A percentile compares a stretch with the other conserved stretches of the same genome.
Evolutionary conservation across 2,113 vertebrate genomes (phyloP).

Genomic region (Etia nguti): DNA sequence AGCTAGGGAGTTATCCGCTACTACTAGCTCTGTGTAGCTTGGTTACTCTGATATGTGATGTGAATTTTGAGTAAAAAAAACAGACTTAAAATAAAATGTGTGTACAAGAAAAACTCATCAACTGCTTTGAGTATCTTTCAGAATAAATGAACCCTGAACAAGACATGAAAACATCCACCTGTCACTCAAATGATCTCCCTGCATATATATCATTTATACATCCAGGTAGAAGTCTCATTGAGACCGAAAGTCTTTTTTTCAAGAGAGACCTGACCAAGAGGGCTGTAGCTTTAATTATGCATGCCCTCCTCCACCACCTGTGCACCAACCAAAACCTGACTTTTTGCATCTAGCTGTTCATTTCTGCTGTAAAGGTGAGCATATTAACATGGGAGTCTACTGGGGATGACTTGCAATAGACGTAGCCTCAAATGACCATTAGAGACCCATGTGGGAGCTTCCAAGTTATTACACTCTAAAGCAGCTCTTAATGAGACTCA

Average conservation of each 20-base stretch:
- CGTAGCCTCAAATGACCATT: background rate
- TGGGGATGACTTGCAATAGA: background rate
- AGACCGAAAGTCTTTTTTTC: accelerated
- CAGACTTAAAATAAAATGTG: background rate
- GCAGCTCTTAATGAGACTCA: background rate
- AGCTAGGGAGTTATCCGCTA: background rate
- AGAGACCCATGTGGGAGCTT: background rate
- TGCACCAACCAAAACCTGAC: background rate
- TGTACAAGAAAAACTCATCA: background rate
- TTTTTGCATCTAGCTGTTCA: background rate
- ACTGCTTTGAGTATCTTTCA: background rate
- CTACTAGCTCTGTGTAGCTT: background rate
- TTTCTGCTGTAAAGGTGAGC: background rate
- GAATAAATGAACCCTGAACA: background rate
- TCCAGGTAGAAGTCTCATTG: background rate
- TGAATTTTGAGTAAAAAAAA: background rate
- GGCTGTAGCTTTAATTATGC: background rate
- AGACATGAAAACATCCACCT: background rate
- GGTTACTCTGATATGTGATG: background rate
- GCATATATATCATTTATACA: background rate
- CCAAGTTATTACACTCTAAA: too few relatives aligned
- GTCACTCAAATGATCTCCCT: background rate
- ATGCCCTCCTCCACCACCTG: background rate
- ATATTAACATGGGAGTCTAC: background rate
- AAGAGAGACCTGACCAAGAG: background rate